Conservation (phyloP, 30 jellyfish, hydroid and myxozoan genomes). For the Mastigias papua region DNA sequence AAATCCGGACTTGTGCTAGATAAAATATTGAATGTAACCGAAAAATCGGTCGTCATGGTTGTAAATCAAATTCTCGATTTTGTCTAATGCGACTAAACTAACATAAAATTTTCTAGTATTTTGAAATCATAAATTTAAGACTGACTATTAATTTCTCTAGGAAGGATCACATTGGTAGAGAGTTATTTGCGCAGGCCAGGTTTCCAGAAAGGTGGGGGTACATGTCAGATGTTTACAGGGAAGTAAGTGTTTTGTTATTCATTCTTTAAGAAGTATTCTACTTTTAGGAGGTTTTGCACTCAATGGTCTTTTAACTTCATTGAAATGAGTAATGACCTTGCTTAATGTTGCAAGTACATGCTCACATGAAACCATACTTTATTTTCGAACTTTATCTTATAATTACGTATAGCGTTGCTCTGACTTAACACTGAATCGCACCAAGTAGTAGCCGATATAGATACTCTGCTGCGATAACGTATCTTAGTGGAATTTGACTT, state of each 20-base stretch:
- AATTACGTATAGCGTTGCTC: too few relatives aligned
- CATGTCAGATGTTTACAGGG: slow-evolving; percentile 80
- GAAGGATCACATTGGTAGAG: slow-evolving; percentile 93
- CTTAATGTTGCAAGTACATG: too few relatives aligned
- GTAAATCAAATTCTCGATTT: not conserved
- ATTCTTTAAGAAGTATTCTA: too few relatives aligned
- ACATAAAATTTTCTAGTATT: not conserved
- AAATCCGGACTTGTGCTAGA: slow-evolving; percentile 12
- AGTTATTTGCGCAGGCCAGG: slow-evolving; percentile 77
- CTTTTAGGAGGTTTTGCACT: not conserved
- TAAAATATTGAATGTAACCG: not conserved
- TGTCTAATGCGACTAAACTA: not conserved
- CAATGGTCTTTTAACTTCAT: not conserved
- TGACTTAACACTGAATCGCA: too few relatives aligned
- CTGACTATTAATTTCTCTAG: slow-evolving; percentile 35
- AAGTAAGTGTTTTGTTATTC: slow-evolving; percentile 49
- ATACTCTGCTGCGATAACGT: too few relatives aligned
- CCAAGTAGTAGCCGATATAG: too few relatives aligned
- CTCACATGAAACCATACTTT: too few relatives aligned
- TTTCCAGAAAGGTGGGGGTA: slow-evolving; percentile 97
- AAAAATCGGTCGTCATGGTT: slow-evolving; percentile 11
- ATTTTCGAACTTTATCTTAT: too few relatives aligned
- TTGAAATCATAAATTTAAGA: not conserved
- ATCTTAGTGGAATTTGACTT: too few relatives aligned
- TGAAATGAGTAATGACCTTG: too few relatives aligned